Conservation (phyloP, 1,140 invertebrate species). For the Adoxophyes honmai region DNA sequence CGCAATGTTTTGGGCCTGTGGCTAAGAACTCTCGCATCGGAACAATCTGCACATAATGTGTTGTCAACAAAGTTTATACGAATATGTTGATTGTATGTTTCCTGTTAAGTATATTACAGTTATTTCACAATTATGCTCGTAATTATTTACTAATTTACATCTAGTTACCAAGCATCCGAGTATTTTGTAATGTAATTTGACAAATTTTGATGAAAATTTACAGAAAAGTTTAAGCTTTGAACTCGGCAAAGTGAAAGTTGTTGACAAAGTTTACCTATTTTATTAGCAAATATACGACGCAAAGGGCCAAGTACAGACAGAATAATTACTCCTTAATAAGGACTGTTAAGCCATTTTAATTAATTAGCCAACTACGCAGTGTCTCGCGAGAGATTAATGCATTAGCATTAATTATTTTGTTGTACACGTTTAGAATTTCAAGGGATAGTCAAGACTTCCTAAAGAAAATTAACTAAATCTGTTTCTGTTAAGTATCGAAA, state of each 20-base stretch:
- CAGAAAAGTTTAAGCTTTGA: conserved; percentile 12
- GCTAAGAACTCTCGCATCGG: neutral
- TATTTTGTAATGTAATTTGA: conserved; percentile 2
- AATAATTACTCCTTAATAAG: conserved; percentile 45
- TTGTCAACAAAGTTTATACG: neutral
- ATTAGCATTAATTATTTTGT: conserved; percentile 43
- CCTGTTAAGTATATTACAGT: neutral
- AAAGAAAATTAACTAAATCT: conserved; percentile 17
- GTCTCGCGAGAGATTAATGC: conserved; percentile 32
- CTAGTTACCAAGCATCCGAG: neutral
- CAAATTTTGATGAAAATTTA: conserved; percentile 5
- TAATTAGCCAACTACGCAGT: conserved; percentile 40
- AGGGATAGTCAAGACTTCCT: conserved; percentile 7
- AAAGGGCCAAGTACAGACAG: conserved; percentile 23
- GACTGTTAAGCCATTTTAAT: conserved; percentile 43
- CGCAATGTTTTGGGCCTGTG: conserved; percentile 36
- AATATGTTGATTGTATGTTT: neutral
- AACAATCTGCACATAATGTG: neutral
- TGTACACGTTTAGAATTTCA: conserved; percentile 26
- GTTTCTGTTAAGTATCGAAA: too few species aligned
- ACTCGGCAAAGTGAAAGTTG: conserved; percentile 2
- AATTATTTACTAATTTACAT: neutral
- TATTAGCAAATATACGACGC: conserved; percentile 35
- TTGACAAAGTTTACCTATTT: conserved; percentile 34
- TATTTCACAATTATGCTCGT: neutral